phyloP scores from a whole-genome alignment of 2,797 vertebrate species.

The Enteromius treurensis region DNA sequence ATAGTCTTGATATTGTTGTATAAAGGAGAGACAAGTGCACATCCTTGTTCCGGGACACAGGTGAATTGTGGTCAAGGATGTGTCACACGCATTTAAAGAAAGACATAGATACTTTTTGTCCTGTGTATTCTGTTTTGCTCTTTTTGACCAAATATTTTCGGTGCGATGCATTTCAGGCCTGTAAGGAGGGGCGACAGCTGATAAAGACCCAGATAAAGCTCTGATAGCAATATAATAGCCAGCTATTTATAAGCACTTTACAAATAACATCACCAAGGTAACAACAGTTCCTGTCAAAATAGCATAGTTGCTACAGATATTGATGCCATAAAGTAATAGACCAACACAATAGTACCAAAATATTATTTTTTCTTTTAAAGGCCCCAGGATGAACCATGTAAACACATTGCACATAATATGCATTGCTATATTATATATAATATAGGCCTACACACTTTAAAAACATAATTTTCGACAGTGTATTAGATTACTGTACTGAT shows the following conservation, averaged over 20 bases:
- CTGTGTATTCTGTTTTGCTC: not conserved
- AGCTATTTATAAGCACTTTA: not conserved
- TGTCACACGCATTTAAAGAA: not conserved
- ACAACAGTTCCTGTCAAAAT: not conserved
- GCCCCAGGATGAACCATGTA: not conserved
- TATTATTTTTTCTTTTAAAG: not conserved
- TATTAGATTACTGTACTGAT: too few relatives aligned
- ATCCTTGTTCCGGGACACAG: slow-evolving; percentile 40
- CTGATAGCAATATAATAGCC: not conserved
- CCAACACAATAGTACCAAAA: not conserved
- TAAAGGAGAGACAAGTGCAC: not conserved
- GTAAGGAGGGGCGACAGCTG: not conserved
- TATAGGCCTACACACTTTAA: too few relatives aligned
- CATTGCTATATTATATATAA: too few relatives aligned
- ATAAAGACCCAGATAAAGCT: not conserved
- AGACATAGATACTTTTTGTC: not conserved
- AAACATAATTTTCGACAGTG: too few relatives aligned
- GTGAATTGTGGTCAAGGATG: slow-evolving; percentile 11
- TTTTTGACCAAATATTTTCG: not conserved
- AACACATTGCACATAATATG: not conserved
- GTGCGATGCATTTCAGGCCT: not conserved
- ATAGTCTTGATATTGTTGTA: not conserved
- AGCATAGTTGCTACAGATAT: not conserved
- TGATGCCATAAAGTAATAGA: not conserved
- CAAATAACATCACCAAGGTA: not conserved